These are phyloP conservation scores for Drosophila stalkeri DNA, from an alignment of 2,888 invertebrate genomes.

Conservation along the genomic window DNA sequence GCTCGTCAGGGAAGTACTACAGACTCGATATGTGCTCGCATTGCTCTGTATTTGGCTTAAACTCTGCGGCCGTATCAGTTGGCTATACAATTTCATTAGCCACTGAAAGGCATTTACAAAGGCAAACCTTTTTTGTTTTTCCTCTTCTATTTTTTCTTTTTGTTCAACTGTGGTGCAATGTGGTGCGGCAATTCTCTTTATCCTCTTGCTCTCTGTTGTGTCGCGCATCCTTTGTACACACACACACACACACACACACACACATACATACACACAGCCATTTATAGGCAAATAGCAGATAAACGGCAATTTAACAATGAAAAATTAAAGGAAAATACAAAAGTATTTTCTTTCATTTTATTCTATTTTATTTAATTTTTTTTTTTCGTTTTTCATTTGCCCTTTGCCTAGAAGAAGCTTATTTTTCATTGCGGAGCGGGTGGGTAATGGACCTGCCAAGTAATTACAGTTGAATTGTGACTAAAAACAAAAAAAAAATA, in stretches of 20 bases:
- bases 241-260: constrained; percentile 31
- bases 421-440: constrained; percentile 56
- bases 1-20: constrained; percentile 7
- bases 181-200: constrained; percentile 60
- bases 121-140: constrained; percentile 51
- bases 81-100: constrained; percentile 58
- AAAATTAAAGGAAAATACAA: constrained; percentile 80
- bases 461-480: constrained; percentile 79
- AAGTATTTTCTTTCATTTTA: constrained; percentile 42
- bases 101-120: constrained; percentile 41
- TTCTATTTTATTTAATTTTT: constrained; percentile 29
- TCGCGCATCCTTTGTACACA: constrained; percentile 64
- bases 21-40: not conserved
- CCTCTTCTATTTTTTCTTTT: not conserved
- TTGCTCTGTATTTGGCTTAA: not conserved
- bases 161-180: constrained; percentile 33
- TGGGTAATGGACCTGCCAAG: constrained; percentile 65
- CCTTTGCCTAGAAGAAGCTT: constrained; percentile 62
- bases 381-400: constrained; percentile 37
- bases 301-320: constrained; percentile 81
- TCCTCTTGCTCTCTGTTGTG: constrained; percentile 46
- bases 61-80: constrained; percentile 37
- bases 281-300: constrained; percentile 62
- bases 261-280: constrained; percentile 11
- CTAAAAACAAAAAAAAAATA: constrained; percentile 46